Evolutionary conservation across 2,888 invertebrate genomes (phyloP).

Genomic region (Polymixis flavicincta): DNA sequence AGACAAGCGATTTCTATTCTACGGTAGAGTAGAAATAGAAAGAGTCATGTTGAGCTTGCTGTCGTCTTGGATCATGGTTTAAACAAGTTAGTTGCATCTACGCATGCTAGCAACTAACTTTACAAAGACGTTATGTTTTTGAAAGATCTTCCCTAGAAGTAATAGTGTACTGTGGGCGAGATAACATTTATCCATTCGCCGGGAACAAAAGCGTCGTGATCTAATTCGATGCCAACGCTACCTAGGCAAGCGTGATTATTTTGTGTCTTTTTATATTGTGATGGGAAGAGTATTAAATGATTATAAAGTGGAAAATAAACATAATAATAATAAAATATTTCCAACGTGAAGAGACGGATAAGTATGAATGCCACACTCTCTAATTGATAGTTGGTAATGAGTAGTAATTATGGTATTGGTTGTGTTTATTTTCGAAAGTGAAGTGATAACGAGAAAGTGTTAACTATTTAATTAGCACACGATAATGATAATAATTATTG

Average conservation of each 20-base stretch:
- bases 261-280: neutral
- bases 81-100: neutral
- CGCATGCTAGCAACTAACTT: neutral
- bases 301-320: neutral
- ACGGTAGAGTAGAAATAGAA: no score
- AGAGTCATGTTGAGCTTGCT: no score
- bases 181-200: neutral
- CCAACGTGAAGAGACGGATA: neutral
- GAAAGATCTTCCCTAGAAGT: no score
- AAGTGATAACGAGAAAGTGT: no score
- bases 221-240: neutral
- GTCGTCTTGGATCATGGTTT: neutral
- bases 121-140: neutral
- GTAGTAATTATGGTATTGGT: neutral
- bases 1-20: no score
- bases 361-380: neutral
- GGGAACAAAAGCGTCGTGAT: neutral
- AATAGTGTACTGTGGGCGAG: no score
- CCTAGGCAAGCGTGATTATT: neutral
- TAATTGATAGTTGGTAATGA: neutral
- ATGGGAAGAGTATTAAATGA: neutral
- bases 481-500: neutral
- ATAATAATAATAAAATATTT: neutral
- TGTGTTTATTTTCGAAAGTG: neutral
- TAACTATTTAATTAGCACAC: neutral